phyloP scores from a whole-genome alignment of 2,113 vertebrate genomes.

The Python bivittatus region DNA sequence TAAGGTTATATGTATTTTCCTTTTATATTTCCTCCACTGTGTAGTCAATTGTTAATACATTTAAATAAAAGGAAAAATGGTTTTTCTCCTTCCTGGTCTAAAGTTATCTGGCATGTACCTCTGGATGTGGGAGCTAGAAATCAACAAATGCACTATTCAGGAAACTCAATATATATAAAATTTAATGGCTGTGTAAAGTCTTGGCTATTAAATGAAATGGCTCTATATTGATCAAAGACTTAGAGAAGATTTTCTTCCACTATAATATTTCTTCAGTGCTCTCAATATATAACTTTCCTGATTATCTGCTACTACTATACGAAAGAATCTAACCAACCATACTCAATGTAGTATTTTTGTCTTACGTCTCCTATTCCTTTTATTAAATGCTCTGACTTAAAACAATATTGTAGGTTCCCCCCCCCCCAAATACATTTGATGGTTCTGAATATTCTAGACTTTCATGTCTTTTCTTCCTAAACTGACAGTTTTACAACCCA shows the following conservation, averaged over 20 bases:
- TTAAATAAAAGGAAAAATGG: background rate
- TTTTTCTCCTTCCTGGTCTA: background rate
- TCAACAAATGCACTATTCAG: background rate
- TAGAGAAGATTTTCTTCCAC: background rate
- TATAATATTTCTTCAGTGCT: background rate
- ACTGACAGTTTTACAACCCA: background rate
- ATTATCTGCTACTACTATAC: background rate
- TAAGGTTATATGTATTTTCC: background rate
- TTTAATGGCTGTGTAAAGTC: background rate
- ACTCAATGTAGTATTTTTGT: background rate
- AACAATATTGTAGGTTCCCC: background rate
- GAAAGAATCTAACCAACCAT: background rate
- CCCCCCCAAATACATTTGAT: background rate
- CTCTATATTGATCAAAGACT: slow-evolving; percentile 7
- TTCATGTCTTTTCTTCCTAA: background rate
- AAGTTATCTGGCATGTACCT: background rate
- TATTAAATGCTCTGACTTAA: background rate
- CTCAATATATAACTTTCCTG: background rate
- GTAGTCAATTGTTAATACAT: background rate
- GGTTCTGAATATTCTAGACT: background rate
- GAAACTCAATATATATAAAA: background rate
- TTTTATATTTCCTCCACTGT: background rate
- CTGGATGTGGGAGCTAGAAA: background rate
- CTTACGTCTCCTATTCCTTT: background rate
- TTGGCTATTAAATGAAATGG: slow-evolving; percentile 16